Conservation (phyloP, 2,797 vertebrate genomes). For the Hybognathus amarus region DNA sequence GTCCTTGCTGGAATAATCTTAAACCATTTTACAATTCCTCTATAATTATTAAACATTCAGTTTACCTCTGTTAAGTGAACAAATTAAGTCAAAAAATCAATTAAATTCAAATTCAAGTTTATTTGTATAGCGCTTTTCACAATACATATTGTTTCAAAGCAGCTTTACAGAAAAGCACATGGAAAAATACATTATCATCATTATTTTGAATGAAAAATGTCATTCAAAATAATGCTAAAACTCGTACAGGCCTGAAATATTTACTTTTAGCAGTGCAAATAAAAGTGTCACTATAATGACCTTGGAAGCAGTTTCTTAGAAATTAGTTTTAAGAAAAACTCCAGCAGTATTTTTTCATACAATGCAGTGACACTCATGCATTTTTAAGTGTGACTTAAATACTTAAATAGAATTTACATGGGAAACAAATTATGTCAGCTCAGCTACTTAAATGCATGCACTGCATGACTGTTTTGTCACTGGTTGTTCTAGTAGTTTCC, state of each 20-base stretch:
- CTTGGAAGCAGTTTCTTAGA: neutral
- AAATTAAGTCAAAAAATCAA: neutral
- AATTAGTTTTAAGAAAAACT: neutral
- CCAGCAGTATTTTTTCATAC: neutral
- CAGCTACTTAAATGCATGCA: neutral
- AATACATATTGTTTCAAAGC: no score
- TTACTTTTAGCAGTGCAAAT: neutral
- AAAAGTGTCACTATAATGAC: neutral
- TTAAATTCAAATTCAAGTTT: no score
- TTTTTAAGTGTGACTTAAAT: neutral
- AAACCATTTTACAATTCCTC: neutral
- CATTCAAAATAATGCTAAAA: neutral
- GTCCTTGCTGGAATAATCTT: neutral
- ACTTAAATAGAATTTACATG: no score
- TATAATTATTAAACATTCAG: neutral
- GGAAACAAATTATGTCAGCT: no score
- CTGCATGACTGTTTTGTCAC: neutral
- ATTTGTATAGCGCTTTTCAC: no score
- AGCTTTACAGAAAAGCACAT: no score
- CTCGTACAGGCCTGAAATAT: neutral
- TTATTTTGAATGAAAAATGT: no score
- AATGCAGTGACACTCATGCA: neutral
- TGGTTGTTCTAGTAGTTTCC: conserved; percentile 2
- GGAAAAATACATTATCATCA: no score
- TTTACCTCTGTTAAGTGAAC: neutral